Evolutionary conservation across 1,140 invertebrate species (phyloP), one percentile per base, ranked within the genome.

Genomic region (Lasaia peninsularis): DNA sequence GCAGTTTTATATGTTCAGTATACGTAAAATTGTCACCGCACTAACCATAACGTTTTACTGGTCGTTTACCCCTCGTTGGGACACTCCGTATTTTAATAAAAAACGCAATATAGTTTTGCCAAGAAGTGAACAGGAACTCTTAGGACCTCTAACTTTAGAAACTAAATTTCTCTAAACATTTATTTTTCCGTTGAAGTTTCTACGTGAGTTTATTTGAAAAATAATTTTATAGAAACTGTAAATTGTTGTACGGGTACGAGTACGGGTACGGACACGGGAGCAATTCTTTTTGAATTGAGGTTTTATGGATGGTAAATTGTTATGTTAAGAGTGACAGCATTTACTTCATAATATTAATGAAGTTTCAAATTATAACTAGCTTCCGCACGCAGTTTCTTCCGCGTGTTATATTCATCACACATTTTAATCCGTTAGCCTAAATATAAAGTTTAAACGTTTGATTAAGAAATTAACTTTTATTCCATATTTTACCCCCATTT

Each of bases 21-120:
- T 80, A 75, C 73, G 69, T 78, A 75, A 75, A 75, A 83, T 80
- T 80, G 82, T 86, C 82, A 81, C 80, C 76, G 80, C 82, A 80
- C 74, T 85, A 84, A 81, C 85, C 76, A 85, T 88, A 88, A 88
- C 79, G 60, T 86, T 87, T 87, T 79, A 87, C 77, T 87, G 77
- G 69, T 68, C 75, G 78, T 87, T 87, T 74, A 65, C 75, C 78
- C 80, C 81, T 87, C 75, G 78, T 85, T 72, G 72, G 77, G 75
- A 75, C 71, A 80, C 73, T 82, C 67, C 70, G 80, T 83, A 79
- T 85, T 86, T 87, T 84, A 86, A 82, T 80, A 83, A 87, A 83
- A 86, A 86, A 77, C 65, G 78, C 79, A 80, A 86, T 84, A 86
- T 83, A 84, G 80, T 85, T 84, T 83, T 80, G 74, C 78, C 69